Percentiles rank a stretch among this genome's conserved stretches.
These are phyloP conservation scores for Crypturellus tataupa DNA, from an alignment of 2,797 vertebrate species.

Conservation along the genomic window DNA sequence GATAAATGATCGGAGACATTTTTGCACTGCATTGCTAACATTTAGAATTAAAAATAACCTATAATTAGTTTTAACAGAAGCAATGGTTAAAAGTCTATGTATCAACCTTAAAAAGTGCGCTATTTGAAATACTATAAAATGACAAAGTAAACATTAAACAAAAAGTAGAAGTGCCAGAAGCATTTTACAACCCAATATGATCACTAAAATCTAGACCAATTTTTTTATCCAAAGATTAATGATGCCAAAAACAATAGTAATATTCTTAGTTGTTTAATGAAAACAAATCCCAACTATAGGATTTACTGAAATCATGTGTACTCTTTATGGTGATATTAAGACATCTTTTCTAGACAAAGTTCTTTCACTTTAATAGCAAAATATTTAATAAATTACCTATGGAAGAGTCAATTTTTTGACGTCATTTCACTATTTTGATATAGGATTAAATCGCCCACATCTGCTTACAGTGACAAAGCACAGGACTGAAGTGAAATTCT, in stretches of 20 bases:
- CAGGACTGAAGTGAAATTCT: neutral
- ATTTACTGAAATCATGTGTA: neutral
- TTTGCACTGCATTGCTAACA: neutral
- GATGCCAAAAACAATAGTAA: neutral
- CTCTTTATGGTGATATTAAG: neutral
- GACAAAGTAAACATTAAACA: neutral
- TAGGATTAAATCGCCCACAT: neutral
- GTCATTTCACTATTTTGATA: neutral
- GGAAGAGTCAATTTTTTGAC: neutral
- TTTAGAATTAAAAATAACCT: neutral
- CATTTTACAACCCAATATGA: neutral
- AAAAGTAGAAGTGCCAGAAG: neutral
- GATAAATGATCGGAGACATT: neutral
- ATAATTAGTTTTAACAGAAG: neutral
- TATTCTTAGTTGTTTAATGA: neutral
- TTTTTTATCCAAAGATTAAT: neutral
- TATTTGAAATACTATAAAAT: neutral
- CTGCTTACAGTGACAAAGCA: neutral
- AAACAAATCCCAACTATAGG: neutral
- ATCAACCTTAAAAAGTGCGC: neutral
- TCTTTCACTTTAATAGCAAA: neutral
- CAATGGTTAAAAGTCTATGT: neutral
- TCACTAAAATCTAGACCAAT: neutral
- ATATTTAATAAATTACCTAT: neutral
- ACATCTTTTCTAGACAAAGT: neutral